Conservation (phyloP, 2,888 invertebrate genomes). For the Ecdyonurus torrentis region DNA sequence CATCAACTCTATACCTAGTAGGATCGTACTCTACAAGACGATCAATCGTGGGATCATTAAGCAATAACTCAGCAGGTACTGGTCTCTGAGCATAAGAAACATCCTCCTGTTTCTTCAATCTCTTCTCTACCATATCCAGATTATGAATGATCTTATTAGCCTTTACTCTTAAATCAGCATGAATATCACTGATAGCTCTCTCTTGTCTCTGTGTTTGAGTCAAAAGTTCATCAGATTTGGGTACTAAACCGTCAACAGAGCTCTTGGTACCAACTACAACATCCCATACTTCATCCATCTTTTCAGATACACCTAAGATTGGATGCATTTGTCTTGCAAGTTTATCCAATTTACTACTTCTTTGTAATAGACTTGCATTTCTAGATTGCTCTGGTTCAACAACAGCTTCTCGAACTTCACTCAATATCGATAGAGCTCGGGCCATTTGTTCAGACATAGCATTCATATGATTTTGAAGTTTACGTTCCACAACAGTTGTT, state of each 20-base stretch:
- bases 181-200: constrained; percentile 71
- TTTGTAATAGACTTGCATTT: constrained; percentile 16
- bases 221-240: constrained; percentile 70
- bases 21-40: constrained; percentile 62
- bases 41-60: constrained; percentile 62
- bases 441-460: constrained; percentile 67
- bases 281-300: constrained; percentile 85
- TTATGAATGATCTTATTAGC: constrained; percentile 78
- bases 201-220: constrained; percentile 77
- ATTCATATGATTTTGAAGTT: constrained; percentile 70
- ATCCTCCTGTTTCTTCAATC: constrained; percentile 69
- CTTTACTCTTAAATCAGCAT: constrained; percentile 61
- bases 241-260: constrained; percentile 68
- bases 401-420: constrained; percentile 67
- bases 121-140: constrained; percentile 68
- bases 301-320: constrained; percentile 69
- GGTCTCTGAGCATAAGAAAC: constrained; percentile 53
- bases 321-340: constrained; percentile 69
- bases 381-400: constrained; percentile 36
- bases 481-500: constrained; percentile 61
- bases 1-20: constrained; percentile 35
- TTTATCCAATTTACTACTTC: constrained; percentile 60
- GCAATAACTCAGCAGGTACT: constrained; percentile 42
- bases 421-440: constrained; percentile 58
- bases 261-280: constrained; percentile 79